Percentiles rank a stretch among this genome's conserved stretches.
phyloP scores from a whole-genome alignment of 2,888 invertebrate species.

The Hirtodrosophila trivittata region DNA sequence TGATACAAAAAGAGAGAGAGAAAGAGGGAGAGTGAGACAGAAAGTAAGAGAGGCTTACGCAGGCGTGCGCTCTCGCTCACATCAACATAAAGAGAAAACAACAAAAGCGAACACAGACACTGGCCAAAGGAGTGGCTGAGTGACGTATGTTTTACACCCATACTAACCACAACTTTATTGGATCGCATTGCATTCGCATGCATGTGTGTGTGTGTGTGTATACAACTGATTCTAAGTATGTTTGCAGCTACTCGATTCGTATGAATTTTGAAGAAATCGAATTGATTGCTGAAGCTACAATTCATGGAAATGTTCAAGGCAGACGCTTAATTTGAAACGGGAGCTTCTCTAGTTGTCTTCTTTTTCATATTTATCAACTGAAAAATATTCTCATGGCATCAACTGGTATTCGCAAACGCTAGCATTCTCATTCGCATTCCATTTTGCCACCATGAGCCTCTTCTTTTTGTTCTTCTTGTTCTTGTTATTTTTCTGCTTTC shows the following conservation, averaged over 20 bases:
- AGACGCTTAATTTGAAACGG: constrained; percentile 31
- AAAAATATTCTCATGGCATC: constrained; percentile 32
- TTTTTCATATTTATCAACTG: constrained; percentile 20
- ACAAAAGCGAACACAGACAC: constrained; percentile 14
- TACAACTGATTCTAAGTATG: constrained; percentile 5
- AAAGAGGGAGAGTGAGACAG: constrained; percentile 30
- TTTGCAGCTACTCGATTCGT: constrained; percentile 24
- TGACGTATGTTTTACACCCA: constrained; percentile 23
- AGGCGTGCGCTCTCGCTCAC: constrained; percentile 39
- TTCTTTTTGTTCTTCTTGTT: constrained; percentile 10
- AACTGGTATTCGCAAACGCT: constrained; percentile 41
- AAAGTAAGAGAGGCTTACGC: constrained; percentile 45
- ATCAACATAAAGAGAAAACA: constrained; percentile 32
- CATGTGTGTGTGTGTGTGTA: neutral
- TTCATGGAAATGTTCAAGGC: constrained; percentile 42
- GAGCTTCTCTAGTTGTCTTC: constrained; percentile 20
- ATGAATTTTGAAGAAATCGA: constrained; percentile 40
- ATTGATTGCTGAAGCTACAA: constrained; percentile 21
- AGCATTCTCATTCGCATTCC: constrained; percentile 46
- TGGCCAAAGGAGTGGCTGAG: constrained; percentile 52
- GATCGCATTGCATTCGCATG: constrained; percentile 39
- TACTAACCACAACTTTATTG: constrained; percentile 17
- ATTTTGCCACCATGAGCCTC: constrained; percentile 2
- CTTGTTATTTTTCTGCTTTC: constrained; percentile 17
- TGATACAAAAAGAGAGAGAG: constrained; percentile 18